Percentiles rank a stretch among this genome's conserved stretches.
phyloP scores from a whole-genome alignment of 2,113 vertebrate genomes.

The Leptodactylus fuscus region DNA sequence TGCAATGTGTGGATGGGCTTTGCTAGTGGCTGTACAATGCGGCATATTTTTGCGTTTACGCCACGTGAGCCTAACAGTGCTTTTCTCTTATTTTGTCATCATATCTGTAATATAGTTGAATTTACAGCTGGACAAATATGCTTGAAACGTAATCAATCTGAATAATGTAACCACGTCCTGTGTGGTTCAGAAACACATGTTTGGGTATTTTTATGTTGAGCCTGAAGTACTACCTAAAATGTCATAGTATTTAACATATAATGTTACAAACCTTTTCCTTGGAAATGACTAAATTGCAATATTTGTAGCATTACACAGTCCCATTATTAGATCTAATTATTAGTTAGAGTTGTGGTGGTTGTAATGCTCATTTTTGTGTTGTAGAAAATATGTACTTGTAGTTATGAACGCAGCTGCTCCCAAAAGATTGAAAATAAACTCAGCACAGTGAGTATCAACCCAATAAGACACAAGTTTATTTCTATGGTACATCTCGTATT shows the following conservation, averaged over 20 bases:
- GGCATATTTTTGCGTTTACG: too few relatives aligned
- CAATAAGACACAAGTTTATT: fast-evolving
- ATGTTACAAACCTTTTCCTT: constrained; percentile 67
- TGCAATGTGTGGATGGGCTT: too few relatives aligned
- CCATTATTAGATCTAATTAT: constrained; percentile 70
- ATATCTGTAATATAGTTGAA: too few relatives aligned
- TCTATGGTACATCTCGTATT: constrained; percentile 33
- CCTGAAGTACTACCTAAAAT: constrained; percentile 15
- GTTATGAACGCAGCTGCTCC: constrained; percentile 61
- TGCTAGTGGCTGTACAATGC: too few relatives aligned
- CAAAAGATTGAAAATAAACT: constrained; percentile 66
- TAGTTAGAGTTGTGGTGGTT: constrained; percentile 68
- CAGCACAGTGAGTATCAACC: constrained; percentile 37
- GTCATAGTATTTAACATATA: constrained; percentile 62
- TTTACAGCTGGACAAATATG: background rate
- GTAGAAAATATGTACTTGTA: constrained; percentile 62
- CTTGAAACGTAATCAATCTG: background rate
- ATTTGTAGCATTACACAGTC: constrained; percentile 70
- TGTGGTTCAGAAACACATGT: constrained; percentile 28
- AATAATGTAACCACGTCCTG: constrained; percentile 19
- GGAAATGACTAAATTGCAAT: constrained; percentile 71
- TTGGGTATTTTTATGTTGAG: constrained; percentile 33
- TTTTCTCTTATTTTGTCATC: too few relatives aligned
- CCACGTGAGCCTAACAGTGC: too few relatives aligned
- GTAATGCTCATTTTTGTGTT: constrained; percentile 65